phyloP scores from a whole-genome alignment of 2,797 vertebrate genomes.

The Gallinago stenura region DNA sequence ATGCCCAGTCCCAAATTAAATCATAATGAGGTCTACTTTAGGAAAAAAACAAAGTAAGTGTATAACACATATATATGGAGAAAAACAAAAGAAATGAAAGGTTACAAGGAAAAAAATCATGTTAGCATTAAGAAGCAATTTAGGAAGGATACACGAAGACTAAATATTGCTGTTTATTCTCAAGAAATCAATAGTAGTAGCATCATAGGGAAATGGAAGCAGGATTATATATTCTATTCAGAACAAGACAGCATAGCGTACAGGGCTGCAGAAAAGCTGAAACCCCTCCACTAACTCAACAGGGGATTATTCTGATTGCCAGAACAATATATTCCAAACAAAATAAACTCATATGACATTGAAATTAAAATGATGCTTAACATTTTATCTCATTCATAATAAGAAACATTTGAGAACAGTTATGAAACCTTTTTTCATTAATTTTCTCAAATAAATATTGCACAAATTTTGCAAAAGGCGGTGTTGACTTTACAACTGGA shows the following conservation, averaged over 20 bases:
- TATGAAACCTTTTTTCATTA: not conserved
- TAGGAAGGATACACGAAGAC: not conserved
- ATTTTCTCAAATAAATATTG: not conserved
- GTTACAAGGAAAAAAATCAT: not conserved
- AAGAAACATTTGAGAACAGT: not conserved
- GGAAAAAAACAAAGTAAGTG: not conserved
- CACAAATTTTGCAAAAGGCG: not conserved
- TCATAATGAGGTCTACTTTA: not conserved
- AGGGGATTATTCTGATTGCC: not conserved
- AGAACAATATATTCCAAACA: not conserved
- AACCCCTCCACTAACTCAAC: not conserved
- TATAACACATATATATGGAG: not conserved
- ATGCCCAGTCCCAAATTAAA: not conserved
- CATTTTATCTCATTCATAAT: not conserved
- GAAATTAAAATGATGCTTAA: not conserved
- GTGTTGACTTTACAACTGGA: not conserved
- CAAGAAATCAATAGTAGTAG: not conserved
- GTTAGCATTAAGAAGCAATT: not conserved
- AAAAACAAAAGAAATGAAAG: not conserved
- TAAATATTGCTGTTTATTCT: slow-evolving; percentile 1
- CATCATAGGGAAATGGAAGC: not conserved
- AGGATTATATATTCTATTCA: not conserved
- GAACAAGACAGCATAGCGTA: not conserved
- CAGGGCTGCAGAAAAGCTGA: not conserved
- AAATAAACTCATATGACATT: not conserved